phyloP scores from a whole-genome alignment of 2,888 invertebrate genomes.

The Xiphydria camelus region DNA sequence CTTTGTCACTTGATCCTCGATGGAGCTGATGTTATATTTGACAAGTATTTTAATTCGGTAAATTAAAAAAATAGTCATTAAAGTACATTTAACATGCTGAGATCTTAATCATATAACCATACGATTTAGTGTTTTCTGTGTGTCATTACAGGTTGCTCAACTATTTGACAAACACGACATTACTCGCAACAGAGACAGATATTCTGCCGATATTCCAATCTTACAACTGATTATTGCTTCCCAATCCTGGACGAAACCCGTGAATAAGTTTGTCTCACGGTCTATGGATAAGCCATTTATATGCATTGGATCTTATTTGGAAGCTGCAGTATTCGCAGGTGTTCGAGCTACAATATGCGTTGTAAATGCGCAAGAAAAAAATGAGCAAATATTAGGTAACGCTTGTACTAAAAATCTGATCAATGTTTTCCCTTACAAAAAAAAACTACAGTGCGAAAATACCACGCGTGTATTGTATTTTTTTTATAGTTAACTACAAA shows the following conservation, averaged over 20 bases:
- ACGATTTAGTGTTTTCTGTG: too few relatives aligned
- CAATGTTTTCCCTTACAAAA: too few relatives aligned
- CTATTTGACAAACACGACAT: conserved; percentile 19
- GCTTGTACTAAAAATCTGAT: too few relatives aligned
- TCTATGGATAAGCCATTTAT: conserved; percentile 65
- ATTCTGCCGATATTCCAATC: conserved; percentile 18
- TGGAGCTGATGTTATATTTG: conserved; percentile 68
- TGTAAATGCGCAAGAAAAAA: conserved; percentile 57
- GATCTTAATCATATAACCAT: too few relatives aligned
- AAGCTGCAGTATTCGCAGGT: conserved; percentile 74
- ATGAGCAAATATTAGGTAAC: conserved; percentile 53
- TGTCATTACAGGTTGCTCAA: conserved; percentile 14
- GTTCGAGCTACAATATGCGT: conserved; percentile 59
- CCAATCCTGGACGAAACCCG: conserved; percentile 66
- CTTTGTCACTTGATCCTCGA: conserved; percentile 72
- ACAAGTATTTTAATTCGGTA: conserved; percentile 59
- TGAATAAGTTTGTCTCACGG: conserved; percentile 63
- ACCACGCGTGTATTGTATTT: too few relatives aligned
- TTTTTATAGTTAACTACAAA: too few relatives aligned
- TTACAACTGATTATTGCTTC: conserved; percentile 67
- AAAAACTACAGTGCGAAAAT: too few relatives aligned
- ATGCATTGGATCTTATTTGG: conserved; percentile 73
- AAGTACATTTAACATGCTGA: too few relatives aligned
- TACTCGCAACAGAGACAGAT: conserved; percentile 20
- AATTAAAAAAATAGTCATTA: too few relatives aligned